Conservation (phyloP, 2,888 invertebrate genomes). For the Lycophotia porphyrea region DNA sequence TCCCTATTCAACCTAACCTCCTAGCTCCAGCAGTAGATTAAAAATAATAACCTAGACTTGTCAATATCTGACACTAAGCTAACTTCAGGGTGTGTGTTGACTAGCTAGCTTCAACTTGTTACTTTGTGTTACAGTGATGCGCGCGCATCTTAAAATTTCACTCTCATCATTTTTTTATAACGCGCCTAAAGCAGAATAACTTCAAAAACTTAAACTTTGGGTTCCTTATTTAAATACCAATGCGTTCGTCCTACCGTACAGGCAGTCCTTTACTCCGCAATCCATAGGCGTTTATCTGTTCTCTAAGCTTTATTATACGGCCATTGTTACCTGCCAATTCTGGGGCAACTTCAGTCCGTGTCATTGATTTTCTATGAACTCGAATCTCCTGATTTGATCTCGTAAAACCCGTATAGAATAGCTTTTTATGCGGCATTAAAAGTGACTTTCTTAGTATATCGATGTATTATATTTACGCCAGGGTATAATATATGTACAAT, state of each 20-base stretch:
- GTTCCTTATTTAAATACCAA: too few species aligned
- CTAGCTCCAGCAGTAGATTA: too few species aligned
- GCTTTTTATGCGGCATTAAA: background rate
- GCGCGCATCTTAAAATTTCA: too few species aligned
- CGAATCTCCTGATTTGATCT: slow-evolving; percentile 19
- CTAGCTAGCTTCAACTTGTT: too few species aligned
- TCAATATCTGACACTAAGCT: too few species aligned
- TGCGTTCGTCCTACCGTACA: background rate
- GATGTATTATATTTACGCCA: background rate
- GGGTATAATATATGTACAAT: background rate
- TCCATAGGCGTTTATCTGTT: background rate
- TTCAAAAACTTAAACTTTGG: too few species aligned
- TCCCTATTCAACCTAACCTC: too few species aligned
- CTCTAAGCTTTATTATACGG: background rate
- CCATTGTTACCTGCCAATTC: slow-evolving; percentile 28
- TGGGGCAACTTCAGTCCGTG: background rate
- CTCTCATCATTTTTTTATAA: too few species aligned
- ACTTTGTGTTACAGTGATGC: too few species aligned
- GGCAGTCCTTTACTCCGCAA: background rate
- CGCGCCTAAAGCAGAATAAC: too few species aligned
- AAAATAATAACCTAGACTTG: too few species aligned
- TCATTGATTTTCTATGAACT: slow-evolving; percentile 24
- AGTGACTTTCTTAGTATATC: background rate
- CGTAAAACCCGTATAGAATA: background rate
- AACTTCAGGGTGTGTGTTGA: too few species aligned